phyloP scores from a whole-genome alignment of 2,888 invertebrate species.

The Eupithecia abbreviata region DNA sequence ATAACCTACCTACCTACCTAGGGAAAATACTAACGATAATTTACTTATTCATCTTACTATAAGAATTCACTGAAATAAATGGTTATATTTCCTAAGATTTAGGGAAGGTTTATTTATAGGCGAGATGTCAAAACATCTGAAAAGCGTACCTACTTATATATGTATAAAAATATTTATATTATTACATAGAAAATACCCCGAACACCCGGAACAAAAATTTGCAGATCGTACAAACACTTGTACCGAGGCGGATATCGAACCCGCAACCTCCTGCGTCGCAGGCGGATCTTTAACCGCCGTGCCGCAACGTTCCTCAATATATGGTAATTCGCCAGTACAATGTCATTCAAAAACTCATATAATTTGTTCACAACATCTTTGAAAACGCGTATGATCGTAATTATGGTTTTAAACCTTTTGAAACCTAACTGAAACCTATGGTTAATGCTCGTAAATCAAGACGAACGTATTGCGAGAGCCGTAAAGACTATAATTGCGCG shows the following conservation, averaged over 20 bases:
- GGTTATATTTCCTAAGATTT: neutral
- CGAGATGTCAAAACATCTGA: too few species aligned
- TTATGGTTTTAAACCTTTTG: slow-evolving; percentile 27
- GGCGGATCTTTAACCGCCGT: too few species aligned
- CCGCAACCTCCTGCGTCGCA: too few species aligned
- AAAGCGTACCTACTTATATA: too few species aligned
- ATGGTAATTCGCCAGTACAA: slow-evolving; percentile 10
- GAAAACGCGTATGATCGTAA: slow-evolving; percentile 21
- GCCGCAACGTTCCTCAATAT: too few species aligned
- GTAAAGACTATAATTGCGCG: slow-evolving; percentile 33
- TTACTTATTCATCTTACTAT: neutral
- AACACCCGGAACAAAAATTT: too few species aligned
- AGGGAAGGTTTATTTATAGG: too few species aligned
- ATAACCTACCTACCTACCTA: neutral
- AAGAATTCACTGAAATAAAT: neutral
- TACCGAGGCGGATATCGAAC: too few species aligned
- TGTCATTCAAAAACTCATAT: slow-evolving; percentile 24
- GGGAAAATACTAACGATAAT: neutral
- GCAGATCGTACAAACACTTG: too few species aligned
- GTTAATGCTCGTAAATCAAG: slow-evolving; percentile 33
- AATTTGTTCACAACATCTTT: slow-evolving; percentile 8
- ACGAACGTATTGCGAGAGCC: slow-evolving; percentile 24
- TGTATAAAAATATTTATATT: too few species aligned
- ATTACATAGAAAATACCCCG: too few species aligned
- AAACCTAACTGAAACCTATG: slow-evolving; percentile 24